Evolutionary conservation across 2,113 vertebrate species (phyloP).

Genomic region (Boulengeromyrus knoepffleri): DNA sequence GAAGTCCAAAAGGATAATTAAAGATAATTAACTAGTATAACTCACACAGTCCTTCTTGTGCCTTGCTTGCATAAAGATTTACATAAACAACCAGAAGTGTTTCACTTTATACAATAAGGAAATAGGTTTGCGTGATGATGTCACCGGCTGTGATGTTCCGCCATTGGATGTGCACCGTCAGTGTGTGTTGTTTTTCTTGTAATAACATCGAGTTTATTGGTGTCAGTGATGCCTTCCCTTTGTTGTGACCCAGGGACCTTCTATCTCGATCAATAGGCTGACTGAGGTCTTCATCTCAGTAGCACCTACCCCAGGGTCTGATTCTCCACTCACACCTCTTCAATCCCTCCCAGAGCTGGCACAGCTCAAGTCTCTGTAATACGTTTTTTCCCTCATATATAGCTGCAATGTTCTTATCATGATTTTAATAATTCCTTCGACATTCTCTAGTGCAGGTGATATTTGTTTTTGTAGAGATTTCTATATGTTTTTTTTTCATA

Average conservation of each 20-base stretch:
- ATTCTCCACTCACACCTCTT: neutral
- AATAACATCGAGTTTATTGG: neutral
- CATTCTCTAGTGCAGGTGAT: neutral
- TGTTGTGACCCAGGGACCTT: neutral
- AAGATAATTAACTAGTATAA: neutral
- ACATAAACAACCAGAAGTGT: neutral
- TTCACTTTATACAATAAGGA: neutral
- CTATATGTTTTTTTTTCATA: neutral
- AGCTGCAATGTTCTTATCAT: neutral
- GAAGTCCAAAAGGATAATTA: neutral
- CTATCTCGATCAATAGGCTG: neutral
- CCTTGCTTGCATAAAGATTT: neutral
- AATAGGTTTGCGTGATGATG: neutral
- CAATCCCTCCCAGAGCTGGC: neutral
- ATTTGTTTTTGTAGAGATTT: neutral
- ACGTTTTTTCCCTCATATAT: neutral
- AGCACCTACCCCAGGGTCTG: neutral
- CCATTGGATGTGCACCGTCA: neutral
- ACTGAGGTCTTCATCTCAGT: neutral
- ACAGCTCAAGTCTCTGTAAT: neutral
- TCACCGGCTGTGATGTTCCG: neutral
- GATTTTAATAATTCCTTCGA: neutral
- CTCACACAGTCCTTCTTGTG: neutral
- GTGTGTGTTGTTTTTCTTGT: too few species aligned
- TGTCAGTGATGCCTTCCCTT: neutral